Conservation (phyloP, 1,140 invertebrate genomes). For the Apocrypta bakeri region DNA sequence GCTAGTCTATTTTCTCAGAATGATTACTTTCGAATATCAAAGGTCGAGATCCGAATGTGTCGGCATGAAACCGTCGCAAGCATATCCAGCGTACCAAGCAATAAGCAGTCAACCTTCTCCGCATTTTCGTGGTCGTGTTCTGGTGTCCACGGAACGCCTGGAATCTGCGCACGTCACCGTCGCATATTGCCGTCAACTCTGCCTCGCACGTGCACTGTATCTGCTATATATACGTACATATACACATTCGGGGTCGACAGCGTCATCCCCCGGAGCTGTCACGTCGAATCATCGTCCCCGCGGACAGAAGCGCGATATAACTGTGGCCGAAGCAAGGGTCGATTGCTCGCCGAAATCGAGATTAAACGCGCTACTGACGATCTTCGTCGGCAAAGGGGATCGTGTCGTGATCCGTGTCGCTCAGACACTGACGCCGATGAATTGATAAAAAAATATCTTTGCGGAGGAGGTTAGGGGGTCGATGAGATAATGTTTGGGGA, state of each 20-base stretch:
- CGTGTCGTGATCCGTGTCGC: constrained; percentile 13
- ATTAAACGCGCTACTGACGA: constrained; percentile 38
- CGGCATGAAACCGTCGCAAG: background rate
- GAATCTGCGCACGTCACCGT: constrained; percentile 38
- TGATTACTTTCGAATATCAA: too few relatives aligned
- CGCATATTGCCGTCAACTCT: constrained; percentile 31
- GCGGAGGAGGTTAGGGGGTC: background rate
- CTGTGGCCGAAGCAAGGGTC: constrained; percentile 5
- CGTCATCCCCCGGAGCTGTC: constrained; percentile 27
- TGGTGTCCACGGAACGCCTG: background rate
- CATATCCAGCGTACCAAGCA: too few relatives aligned
- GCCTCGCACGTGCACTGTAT: background rate
- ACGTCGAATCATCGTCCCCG: constrained; percentile 22
- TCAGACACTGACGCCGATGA: constrained; percentile 8
- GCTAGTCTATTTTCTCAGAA: too few relatives aligned
- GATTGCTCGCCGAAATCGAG: constrained; percentile 41
- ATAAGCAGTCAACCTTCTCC: background rate
- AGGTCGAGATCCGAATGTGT: background rate
- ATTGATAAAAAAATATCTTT: constrained; percentile 41
- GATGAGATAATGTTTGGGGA: constrained; percentile 41
- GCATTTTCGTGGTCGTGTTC: background rate
- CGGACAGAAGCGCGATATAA: constrained; percentile 13
- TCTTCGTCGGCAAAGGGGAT: constrained; percentile 13
- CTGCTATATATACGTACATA: background rate
- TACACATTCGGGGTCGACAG: background rate